phyloP scores from a whole-genome alignment of 2,113 vertebrate species.

The Chionodraco myersi region DNA sequence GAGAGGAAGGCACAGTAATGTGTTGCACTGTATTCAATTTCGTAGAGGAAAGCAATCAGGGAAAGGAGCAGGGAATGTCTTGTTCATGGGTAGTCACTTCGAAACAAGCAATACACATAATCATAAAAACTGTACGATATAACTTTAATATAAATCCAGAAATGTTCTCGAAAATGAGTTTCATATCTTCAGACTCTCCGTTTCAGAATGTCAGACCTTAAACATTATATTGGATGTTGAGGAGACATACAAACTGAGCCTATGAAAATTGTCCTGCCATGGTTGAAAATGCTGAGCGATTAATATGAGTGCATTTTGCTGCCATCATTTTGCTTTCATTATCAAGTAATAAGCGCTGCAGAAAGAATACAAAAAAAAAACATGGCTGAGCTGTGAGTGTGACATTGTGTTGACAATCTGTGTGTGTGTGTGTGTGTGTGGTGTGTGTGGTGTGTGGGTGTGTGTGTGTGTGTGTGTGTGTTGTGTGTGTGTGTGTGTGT shows the following conservation, averaged over 20 bases:
- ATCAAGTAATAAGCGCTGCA: conserved; percentile 66
- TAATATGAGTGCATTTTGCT: conserved; percentile 66
- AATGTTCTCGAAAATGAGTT: conserved; percentile 41
- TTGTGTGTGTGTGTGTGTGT: conserved; percentile 66
- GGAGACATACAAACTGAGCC: conserved; percentile 59
- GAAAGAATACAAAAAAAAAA: conserved; percentile 25
- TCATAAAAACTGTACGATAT: background rate
- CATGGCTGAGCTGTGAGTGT: conserved; percentile 68
- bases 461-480: conserved; percentile 66
- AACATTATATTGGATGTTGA: conserved; percentile 69
- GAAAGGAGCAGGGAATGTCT: conserved; percentile 25
- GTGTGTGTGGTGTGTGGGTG: conserved; percentile 70
- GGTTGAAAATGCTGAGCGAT: conserved; percentile 73
- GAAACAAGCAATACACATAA: background rate
- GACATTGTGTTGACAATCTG: conserved; percentile 63
- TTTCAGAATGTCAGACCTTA: conserved; percentile 62
- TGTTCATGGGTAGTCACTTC: background rate
- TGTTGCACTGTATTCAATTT: conserved; percentile 50
- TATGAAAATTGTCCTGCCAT: conserved; percentile 73
- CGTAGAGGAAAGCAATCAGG: conserved; percentile 44
- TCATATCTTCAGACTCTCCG: conserved; percentile 24
- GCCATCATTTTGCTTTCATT: conserved; percentile 77
- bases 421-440: conserved; percentile 38
- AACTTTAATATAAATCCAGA: conserved; percentile 26
- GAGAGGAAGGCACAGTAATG: conserved; percentile 14